A percentile compares a stretch with the other conserved stretches of the same genome.
Conservation (phyloP, 2,113 vertebrate genomes). For the Lutjanus erythropterus region DNA sequence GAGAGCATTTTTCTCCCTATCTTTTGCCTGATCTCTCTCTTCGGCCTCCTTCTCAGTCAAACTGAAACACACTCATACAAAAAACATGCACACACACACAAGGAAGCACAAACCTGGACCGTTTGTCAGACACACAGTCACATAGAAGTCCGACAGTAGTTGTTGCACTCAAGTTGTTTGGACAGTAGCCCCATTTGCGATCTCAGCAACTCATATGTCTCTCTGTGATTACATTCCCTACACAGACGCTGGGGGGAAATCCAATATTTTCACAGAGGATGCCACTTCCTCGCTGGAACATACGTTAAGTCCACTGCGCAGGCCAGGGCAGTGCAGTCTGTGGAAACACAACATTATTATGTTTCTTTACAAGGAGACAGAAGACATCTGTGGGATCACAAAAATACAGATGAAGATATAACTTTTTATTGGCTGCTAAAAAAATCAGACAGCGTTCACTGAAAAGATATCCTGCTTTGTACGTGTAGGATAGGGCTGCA, state of each 20-base stretch:
- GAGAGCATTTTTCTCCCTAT: not conserved
- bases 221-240: not conserved
- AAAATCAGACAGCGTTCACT: too few species aligned
- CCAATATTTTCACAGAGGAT: not conserved
- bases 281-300: not conserved
- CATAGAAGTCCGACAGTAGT: not conserved
- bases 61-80: not conserved
- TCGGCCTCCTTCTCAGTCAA: not conserved
- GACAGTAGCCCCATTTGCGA: not conserved
- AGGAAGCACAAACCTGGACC: not conserved
- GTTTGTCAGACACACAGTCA: not conserved
- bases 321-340: not conserved
- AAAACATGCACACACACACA: too few species aligned
- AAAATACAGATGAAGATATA: not conserved
- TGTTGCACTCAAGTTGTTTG: not conserved
- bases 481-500: too few species aligned
- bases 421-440: too few species aligned
- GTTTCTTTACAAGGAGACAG: too few species aligned
- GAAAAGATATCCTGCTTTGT: too few species aligned
- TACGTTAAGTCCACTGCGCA: not conserved
- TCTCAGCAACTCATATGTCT: not conserved
- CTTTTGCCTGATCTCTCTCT: not conserved
- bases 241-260: not conserved
- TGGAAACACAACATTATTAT: too few species aligned
- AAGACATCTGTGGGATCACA: not conserved